Conservation (phyloP, 2,113 vertebrate genomes). For the Anarhynchus alexandrinus region DNA sequence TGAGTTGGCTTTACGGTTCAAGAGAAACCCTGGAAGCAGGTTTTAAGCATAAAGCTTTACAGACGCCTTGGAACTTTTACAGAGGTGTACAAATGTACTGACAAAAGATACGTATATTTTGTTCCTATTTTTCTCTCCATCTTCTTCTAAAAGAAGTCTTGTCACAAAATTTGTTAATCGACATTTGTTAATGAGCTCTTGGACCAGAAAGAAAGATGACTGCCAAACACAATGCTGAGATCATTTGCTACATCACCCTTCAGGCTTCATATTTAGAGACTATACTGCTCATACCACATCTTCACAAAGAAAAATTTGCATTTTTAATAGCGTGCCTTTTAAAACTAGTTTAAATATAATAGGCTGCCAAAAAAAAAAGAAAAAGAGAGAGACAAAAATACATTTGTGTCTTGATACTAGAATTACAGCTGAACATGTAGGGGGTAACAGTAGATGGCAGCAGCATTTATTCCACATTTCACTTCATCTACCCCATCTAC, state of each 20-base stretch:
- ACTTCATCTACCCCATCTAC: not conserved
- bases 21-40: not conserved
- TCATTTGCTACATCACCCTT: not conserved
- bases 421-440: not conserved
- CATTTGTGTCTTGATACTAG: not conserved
- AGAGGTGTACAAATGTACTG: not conserved
- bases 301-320: not conserved
- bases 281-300: not conserved
- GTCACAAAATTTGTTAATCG: not conserved
- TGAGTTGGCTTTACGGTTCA: not conserved
- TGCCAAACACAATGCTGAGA: not conserved
- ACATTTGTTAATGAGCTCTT: not conserved
- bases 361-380: not conserved
- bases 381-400: not conserved
- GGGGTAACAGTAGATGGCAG: not conserved
- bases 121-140: not conserved
- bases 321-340: not conserved
- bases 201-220: not conserved
- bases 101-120: not conserved
- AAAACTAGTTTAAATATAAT: not conserved
- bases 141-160: not conserved
- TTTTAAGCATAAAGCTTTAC: not conserved
- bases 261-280: not conserved
- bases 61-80: not conserved
- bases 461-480: not conserved